A percentile compares a stretch with the other conserved stretches of the same genome.
Evolutionary conservation across 2,888 invertebrate species (phyloP).

Genomic region (Leptinotarsa tumamoca): DNA sequence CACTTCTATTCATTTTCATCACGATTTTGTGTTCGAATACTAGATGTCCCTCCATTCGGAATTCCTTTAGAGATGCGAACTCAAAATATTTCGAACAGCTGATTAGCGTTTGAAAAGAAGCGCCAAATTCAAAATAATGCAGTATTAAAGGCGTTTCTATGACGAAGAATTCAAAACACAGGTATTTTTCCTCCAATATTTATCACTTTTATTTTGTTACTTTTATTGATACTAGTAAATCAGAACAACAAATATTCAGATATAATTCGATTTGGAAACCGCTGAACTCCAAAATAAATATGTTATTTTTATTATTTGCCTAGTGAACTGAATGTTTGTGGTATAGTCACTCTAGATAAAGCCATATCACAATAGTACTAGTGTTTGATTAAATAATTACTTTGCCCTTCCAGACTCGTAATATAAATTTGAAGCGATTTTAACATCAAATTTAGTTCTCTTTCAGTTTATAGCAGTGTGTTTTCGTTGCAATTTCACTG

Average conservation of each 20-base stretch:
- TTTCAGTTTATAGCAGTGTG: conserved; percentile 23
- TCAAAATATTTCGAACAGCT: conserved; percentile 36
- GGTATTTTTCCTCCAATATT: conserved; percentile 29
- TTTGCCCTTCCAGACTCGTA: background rate
- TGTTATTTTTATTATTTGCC: background rate
- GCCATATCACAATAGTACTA: conserved; percentile 1
- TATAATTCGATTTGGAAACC: conserved; percentile 3
- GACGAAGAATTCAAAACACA: conserved; percentile 39
- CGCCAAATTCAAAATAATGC: conserved; percentile 43
- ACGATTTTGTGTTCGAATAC: too few species aligned
- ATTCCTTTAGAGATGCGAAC: too few species aligned
- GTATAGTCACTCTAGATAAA: background rate
- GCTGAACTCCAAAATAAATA: conserved; percentile 9
- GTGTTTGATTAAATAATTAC: conserved; percentile 24
- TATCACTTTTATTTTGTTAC: conserved; percentile 7
- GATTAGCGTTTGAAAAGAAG: conserved; percentile 34
- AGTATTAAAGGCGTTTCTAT: conserved; percentile 38
- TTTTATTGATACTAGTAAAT: background rate
- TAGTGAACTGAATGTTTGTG: background rate
- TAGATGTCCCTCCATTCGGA: too few species aligned
- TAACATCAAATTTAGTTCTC: conserved; percentile 7
- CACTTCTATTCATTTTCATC: background rate
- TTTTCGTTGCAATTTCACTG: conserved; percentile 40
- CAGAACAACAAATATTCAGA: background rate
- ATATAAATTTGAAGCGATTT: conserved; percentile 14